Base-by-base conservation (phyloP, 2,113 vertebrate genomes). In the Leptocoma aspasia region DNA sequence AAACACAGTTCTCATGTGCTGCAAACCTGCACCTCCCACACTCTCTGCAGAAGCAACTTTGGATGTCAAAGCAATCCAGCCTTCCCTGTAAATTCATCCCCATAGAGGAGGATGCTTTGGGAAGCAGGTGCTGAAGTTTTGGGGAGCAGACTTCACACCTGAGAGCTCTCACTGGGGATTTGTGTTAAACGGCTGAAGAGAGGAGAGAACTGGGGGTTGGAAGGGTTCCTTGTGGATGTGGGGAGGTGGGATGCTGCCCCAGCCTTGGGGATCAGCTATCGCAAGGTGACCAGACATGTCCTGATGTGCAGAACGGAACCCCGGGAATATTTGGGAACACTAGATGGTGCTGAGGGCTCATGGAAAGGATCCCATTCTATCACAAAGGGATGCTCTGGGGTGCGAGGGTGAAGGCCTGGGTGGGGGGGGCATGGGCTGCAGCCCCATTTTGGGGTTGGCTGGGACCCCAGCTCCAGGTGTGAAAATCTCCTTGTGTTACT, bases 301-400 rank as follows among this genome's bases (percentile, higher is more conserved):
- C 42, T 0, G 21, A 10, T 11, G 53, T 2, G 66, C 47, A 22
- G 50, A 30, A 53, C 14, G 5, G 84, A 80, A 28, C 19, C 56
- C 42, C 20, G 9, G 45, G 21, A 30, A 9, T 12, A 15, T 37
- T 9, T 28, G 91, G 93, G 73, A 94, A 92, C 96, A 53, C 95
- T 96, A 97, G 97, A 41, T 89, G 97, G 96, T 71, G 96, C 96
- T 97, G 93, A 75, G 75, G 60, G 63, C 84, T 68, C 21, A 27
- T 30, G 24, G 70, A 92, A 91, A 59, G 30, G 71, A 37, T 77
- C 28, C 41, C 2, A 0, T 2, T 1, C 37, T 4, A 0, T 27
- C 22, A 2, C 31, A 2, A 2, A 44, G 15, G 28, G 71, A 64
- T 65, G 91, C 82, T 59, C 31, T 15, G 27, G 35, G 35, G 4